phyloP scores from a whole-genome alignment of 92 coral and sea anemone species.

The Bergia sp. region DNA sequence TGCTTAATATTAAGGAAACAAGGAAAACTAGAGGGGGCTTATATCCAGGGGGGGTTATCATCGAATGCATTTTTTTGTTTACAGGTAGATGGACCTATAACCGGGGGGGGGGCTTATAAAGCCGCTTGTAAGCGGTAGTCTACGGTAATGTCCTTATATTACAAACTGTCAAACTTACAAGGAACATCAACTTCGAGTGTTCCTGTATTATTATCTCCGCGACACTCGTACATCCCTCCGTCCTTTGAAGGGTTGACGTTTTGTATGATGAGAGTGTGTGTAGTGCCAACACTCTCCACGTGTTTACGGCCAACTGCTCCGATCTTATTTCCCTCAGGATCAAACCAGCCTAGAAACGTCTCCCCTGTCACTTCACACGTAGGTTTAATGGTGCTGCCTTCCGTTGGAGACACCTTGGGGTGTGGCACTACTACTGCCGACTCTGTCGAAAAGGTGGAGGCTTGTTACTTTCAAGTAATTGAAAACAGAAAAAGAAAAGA shows the following conservation, averaged over 20 bases:
- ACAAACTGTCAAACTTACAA: background rate
- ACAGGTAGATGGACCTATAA: too few species aligned
- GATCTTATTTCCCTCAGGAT: background rate
- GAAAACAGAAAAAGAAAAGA: background rate
- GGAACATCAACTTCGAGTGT: background rate
- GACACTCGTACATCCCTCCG: conserved; percentile 22
- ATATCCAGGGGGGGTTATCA: too few species aligned
- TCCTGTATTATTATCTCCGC: background rate
- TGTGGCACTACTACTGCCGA: background rate
- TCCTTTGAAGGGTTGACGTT: background rate
- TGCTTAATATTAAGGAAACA: too few species aligned
- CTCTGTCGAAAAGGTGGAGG: background rate
- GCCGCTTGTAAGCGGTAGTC: too few species aligned
- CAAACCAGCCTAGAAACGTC: conserved; percentile 13
- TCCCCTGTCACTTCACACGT: conserved; percentile 5
- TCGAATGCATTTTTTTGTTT: too few species aligned
- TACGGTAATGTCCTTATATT: too few species aligned
- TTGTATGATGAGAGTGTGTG: conserved; percentile 1
- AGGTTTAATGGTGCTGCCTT: background rate
- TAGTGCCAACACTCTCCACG: background rate
- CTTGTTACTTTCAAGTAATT: background rate
- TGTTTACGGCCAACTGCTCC: conserved; percentile 7
- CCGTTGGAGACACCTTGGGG: background rate
- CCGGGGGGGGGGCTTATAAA: too few species aligned
- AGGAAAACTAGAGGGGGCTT: too few species aligned